Conservation (phyloP, 1,140 invertebrate species). For the Doryteuthis pealeii region DNA sequence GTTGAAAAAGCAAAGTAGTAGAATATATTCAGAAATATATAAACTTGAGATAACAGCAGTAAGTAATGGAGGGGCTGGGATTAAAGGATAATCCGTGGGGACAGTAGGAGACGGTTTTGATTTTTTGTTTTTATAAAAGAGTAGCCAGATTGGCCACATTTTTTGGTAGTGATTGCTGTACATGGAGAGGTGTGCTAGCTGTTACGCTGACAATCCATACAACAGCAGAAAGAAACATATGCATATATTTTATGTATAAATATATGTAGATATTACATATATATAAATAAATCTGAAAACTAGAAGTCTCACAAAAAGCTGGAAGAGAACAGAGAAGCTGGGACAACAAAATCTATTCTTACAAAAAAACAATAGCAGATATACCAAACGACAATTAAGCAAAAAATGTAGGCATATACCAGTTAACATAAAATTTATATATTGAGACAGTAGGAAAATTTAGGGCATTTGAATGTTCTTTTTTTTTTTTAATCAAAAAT, state of each 20-base stretch:
- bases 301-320: background rate
- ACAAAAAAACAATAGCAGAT: no score
- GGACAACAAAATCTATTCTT: background rate
- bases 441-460: no score
- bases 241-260: no score
- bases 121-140: background rate
- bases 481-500: no score
- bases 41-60: background rate
- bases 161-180: constrained; percentile 9
- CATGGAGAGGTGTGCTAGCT: constrained; percentile 8
- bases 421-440: no score
- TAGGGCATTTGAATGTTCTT: no score
- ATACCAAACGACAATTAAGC: no score
- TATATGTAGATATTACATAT: background rate
- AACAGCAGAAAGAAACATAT: background rate
- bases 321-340: constrained; percentile 6
- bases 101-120: constrained; percentile 7
- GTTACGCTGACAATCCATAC: constrained; percentile 6
- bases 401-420: no score
- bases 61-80: background rate
- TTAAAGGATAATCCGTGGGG: background rate
- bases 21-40: background rate
- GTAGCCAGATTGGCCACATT: background rate
- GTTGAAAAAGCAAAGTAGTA: constrained; percentile 2
- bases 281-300: constrained; percentile 1